Evolutionary conservation across 2,888 invertebrate species (phyloP).

Genomic region (Steinernema scapterisci): DNA sequence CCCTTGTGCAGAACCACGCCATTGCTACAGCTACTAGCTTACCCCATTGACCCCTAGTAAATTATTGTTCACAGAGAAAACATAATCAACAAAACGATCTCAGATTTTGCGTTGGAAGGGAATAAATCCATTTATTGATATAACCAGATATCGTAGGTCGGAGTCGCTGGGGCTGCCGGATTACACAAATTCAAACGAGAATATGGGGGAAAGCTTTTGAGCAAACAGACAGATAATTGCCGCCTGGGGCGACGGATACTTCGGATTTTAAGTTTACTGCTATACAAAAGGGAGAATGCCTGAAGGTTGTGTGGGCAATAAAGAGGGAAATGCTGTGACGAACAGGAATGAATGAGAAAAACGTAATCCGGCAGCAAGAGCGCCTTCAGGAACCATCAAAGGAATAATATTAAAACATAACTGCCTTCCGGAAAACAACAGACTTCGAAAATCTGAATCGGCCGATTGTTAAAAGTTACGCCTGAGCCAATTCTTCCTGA

Average conservation of each 20-base stretch:
- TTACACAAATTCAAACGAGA: slow-evolving; percentile 1
- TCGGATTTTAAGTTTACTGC: background rate
- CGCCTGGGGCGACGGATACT: background rate
- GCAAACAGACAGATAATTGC: slow-evolving; percentile 4
- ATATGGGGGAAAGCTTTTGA: background rate
- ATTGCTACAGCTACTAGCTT: too few species aligned
- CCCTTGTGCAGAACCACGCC: too few species aligned
- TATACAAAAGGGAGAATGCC: background rate
- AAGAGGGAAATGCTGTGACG: background rate
- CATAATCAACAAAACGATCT: background rate
- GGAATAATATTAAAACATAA: slow-evolving; percentile 29
- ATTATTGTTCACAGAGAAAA: background rate
- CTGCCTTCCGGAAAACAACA: slow-evolving; percentile 5
- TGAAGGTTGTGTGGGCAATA: background rate
- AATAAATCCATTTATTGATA: slow-evolving; percentile 31
- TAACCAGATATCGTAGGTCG: slow-evolving; percentile 5
- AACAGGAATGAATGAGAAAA: slow-evolving; percentile 41
- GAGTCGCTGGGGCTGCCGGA: slow-evolving; percentile 32
- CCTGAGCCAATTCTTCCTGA: slow-evolving; percentile 65
- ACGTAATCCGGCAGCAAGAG: slow-evolving; percentile 41
- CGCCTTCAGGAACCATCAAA: slow-evolving; percentile 40
- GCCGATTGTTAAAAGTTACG: slow-evolving; percentile 15
- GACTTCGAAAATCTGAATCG: background rate
- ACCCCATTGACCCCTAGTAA: background rate
- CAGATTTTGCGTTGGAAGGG: background rate